phyloP scores from a whole-genome alignment of 2,888 invertebrate genomes.

The Tetragonisca angustula region DNA sequence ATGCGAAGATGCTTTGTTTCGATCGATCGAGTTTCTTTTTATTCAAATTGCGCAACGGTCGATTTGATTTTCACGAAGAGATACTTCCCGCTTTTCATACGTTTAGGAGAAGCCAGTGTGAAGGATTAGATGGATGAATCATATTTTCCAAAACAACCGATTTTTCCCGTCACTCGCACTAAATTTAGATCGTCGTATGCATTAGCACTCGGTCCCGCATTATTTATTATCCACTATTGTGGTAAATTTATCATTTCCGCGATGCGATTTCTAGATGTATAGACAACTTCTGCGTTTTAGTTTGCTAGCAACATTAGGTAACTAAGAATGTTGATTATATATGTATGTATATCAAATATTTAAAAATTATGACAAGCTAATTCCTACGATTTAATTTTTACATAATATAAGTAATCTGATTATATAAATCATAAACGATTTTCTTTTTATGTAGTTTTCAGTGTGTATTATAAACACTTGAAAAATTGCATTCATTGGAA shows the following conservation, averaged over 20 bases:
- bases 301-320: not conserved
- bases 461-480: not conserved
- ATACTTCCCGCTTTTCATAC: not conserved
- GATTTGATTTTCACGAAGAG: not conserved
- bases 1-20: not conserved
- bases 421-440: not conserved
- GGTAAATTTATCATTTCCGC: not conserved
- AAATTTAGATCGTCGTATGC: conserved; percentile 36
- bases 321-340: not conserved
- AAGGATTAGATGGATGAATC: conserved; percentile 33
- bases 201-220: not conserved
- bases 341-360: not conserved
- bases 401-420: not conserved
- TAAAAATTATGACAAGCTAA: not conserved
- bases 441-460: not conserved
- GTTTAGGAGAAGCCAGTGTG: not conserved
- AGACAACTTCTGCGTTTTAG: not conserved
- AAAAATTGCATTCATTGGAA: not conserved
- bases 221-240: not conserved
- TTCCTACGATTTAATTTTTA: not conserved
- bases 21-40: not conserved
- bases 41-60: not conserved
- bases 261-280: too few species aligned
- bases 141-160: conserved; percentile 19
- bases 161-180: not conserved